Evolutionary conservation across 2,113 vertebrate genomes (phyloP).

Genomic region (Alexandromys fortis): DNA sequence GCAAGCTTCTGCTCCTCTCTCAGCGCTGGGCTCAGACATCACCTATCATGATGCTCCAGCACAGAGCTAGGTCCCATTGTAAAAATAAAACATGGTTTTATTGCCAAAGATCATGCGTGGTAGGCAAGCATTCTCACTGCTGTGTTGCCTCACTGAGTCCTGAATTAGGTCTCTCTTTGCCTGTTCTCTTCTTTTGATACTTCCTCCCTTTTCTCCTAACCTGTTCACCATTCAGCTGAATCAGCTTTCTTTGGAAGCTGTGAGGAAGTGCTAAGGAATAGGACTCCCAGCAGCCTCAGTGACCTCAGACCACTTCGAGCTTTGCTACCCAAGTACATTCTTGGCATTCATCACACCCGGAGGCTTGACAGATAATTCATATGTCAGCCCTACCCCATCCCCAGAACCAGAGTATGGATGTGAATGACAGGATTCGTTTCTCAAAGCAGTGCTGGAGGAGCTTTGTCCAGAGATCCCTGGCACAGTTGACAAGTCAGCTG

Average conservation of each 20-base stretch:
- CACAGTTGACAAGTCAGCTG: not conserved
- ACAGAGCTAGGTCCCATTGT: not conserved
- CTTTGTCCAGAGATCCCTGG: not conserved
- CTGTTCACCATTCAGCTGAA: not conserved
- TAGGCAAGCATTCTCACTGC: not conserved
- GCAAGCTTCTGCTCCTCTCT: not conserved
- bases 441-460: not conserved
- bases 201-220: not conserved
- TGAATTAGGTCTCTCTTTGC: not conserved
- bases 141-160: not conserved
- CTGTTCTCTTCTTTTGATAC: not conserved
- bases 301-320: not conserved
- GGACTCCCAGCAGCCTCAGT: not conserved
- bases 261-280: not conserved
- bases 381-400: not conserved
- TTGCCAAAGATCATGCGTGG: not conserved
- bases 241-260: not conserved
- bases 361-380: not conserved
- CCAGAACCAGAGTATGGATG: not conserved
- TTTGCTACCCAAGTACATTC: not conserved
- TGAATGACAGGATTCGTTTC: conserved; percentile 6
- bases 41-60: too few species aligned
- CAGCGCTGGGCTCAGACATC: not conserved
- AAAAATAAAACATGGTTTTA: not conserved
- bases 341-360: not conserved